Conservation (phyloP, 2,113 vertebrate species). For the Myotis brandtii region DNA sequence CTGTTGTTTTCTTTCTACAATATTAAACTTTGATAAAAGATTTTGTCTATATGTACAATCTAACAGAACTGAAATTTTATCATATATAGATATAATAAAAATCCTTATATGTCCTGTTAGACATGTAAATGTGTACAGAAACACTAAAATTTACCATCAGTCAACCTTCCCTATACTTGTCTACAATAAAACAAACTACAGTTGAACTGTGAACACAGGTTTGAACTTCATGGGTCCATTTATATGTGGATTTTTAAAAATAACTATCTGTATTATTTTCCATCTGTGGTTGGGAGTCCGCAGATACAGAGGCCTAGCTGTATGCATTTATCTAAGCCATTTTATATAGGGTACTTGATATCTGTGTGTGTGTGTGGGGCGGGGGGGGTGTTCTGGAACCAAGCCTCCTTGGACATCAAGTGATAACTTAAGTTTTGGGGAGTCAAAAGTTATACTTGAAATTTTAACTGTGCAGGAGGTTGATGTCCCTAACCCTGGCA, state of each 20-base stretch:
- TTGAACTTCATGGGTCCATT: neutral
- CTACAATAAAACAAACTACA: conserved; percentile 22
- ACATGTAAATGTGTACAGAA: neutral
- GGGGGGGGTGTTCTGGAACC: neutral
- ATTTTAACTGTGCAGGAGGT: neutral
- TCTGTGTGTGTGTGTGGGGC: too few relatives aligned
- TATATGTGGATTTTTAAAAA: neutral
- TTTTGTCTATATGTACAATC: neutral
- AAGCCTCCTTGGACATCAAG: neutral
- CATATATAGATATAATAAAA: neutral
- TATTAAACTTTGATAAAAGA: conserved; percentile 7
- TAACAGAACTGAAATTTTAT: conserved; percentile 13
- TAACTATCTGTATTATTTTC: neutral
- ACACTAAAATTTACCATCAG: conserved; percentile 40
- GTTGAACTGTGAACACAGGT: neutral
- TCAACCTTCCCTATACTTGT: neutral
- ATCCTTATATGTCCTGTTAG: neutral
- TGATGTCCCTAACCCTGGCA: neutral
- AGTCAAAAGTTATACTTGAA: neutral
- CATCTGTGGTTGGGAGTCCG: neutral
- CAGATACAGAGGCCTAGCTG: neutral
- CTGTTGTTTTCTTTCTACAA: neutral
- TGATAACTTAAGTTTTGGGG: neutral
- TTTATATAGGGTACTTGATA: neutral
- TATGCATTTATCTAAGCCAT: neutral